Percentiles rank a stretch among this genome's conserved stretches.
Conservation (phyloP, 2,797 vertebrate genomes). For the Coranthus polyacanthus region DNA sequence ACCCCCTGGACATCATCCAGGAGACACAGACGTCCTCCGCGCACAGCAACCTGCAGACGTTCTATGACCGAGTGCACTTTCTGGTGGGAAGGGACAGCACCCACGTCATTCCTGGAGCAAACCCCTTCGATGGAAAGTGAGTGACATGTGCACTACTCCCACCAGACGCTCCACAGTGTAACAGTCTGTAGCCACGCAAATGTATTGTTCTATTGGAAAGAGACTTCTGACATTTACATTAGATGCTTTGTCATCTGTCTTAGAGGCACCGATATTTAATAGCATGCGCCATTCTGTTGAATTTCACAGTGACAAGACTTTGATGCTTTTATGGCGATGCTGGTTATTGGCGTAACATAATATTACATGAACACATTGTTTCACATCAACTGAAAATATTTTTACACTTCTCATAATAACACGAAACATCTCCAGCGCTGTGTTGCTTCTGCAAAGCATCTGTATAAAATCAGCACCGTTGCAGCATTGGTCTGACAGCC, state of each 20-base stretch:
- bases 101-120: constrained; percentile 91
- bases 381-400: no score
- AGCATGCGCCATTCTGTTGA: no score
- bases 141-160: constrained; percentile 62
- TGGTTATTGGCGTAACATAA: no score
- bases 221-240: constrained; percentile 7
- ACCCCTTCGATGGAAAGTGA: constrained; percentile 96
- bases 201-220: constrained; percentile 9
- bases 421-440: no score
- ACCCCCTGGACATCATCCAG: constrained; percentile 97
- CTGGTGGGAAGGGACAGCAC: constrained; percentile 96
- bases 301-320: no score
- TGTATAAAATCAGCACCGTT: no score
- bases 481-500: no score
- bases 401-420: no score
- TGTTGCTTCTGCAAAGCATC: no score
- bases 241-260: constrained; percentile 9
- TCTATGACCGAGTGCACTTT: constrained; percentile 95
- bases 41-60: constrained; percentile 92
- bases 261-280: no score
- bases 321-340: no score
- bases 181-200: background rate
- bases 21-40: constrained; percentile 90
- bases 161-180: background rate
- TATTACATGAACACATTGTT: no score